phyloP scores from a whole-genome alignment of 2,113 vertebrate genomes.

The Ibidorhyncha struthersii region DNA sequence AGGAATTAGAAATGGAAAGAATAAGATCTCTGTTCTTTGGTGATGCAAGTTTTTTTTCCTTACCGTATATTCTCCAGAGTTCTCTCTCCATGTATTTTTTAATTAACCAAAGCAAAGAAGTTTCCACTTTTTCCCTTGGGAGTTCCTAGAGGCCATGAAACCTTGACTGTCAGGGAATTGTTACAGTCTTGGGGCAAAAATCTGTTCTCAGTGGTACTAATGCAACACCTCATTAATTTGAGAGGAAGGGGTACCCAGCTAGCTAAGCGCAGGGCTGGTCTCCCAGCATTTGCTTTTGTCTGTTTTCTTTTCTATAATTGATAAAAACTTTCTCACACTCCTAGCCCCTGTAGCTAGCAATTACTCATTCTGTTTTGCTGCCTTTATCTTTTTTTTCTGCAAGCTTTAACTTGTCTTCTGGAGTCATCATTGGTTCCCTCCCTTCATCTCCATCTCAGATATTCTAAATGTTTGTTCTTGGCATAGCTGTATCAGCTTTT shows the following conservation, averaged over 20 bases:
- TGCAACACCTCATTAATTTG: background rate
- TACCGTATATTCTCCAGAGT: background rate
- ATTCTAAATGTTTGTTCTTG: background rate
- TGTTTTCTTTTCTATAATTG: slow-evolving; percentile 12
- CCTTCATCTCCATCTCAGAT: background rate
- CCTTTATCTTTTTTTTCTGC: background rate
- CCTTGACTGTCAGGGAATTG: background rate
- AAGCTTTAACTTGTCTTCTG: background rate
- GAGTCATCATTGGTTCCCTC: background rate
- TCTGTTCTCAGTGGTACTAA: background rate
- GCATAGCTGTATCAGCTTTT: background rate
- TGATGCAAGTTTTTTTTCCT: background rate
- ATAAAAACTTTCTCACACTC: slow-evolving; percentile 7
- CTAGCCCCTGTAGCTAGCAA: background rate
- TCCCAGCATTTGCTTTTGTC: background rate
- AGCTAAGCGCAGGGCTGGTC: background rate
- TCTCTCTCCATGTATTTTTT: background rate
- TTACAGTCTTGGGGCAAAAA: background rate
- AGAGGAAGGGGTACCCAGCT: background rate
- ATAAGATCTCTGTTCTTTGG: background rate
- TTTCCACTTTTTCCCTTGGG: background rate
- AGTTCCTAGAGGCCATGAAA: background rate
- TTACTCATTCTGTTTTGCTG: slow-evolving; percentile 43
- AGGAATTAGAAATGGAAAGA: background rate
- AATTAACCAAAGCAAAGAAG: background rate